phyloP scores from a whole-genome alignment of 2,888 invertebrate genomes.

The Drepanosiphum platanoidis region DNA sequence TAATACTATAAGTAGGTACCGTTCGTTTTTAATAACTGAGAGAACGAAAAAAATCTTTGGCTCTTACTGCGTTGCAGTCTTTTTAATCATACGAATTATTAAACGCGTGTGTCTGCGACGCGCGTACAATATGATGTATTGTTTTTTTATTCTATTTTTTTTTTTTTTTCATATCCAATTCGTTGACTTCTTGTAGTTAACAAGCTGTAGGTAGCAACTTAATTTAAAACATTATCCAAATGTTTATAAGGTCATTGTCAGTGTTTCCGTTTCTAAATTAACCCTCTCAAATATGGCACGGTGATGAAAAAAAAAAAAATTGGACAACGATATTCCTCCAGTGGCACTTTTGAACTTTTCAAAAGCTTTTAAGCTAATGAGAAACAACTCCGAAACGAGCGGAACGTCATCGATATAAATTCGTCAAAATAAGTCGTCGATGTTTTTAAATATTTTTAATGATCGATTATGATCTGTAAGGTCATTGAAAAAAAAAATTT shows the following conservation, averaged over 20 bases:
- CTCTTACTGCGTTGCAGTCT: not conserved
- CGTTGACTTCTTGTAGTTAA: conserved; percentile 11
- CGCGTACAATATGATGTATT: not conserved
- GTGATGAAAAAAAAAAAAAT: not conserved
- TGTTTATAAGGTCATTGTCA: conserved; percentile 38
- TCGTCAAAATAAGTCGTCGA: not conserved
- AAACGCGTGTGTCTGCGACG: not conserved
- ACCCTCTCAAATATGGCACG: conserved; percentile 24
- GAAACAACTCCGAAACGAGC: too few relatives aligned
- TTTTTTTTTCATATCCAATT: not conserved
- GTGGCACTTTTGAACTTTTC: not conserved
- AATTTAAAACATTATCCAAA: conserved; percentile 29
- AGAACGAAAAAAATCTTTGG: not conserved
- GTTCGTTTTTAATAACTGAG: not conserved
- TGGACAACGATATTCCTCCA: not conserved
- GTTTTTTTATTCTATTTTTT: conserved; percentile 1
- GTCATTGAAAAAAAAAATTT: too few relatives aligned
- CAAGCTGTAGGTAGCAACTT: conserved; percentile 24
- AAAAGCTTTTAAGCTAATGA: not conserved
- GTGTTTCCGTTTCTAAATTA: conserved; percentile 51
- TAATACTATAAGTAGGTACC: not conserved
- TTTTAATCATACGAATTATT: not conserved
- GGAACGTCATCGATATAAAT: too few relatives aligned
- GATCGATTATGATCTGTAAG: too few relatives aligned
- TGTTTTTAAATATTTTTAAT: not conserved